Evolutionary conservation across 1,140 invertebrate species (phyloP).

Genomic region (Rhynchophorus ferrugineus): DNA sequence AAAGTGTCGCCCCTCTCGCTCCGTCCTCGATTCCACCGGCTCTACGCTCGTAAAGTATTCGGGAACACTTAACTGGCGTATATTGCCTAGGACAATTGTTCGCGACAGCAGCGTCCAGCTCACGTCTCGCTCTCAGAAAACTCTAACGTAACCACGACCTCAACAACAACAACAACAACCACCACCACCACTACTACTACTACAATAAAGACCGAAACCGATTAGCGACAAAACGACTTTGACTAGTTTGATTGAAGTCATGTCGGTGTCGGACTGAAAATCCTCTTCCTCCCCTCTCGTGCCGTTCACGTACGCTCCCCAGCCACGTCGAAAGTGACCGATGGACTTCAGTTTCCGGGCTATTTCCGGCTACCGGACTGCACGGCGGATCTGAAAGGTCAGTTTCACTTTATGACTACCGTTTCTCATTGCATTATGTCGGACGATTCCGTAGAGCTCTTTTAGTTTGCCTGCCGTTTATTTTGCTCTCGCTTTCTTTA

Average conservation of each 20-base stretch:
- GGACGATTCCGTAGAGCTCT: slow-evolving; percentile 6
- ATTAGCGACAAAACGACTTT: no score
- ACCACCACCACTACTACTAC: no score
- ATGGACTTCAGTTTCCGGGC: slow-evolving; percentile 37
- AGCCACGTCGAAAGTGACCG: no score
- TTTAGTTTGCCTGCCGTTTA: slow-evolving; percentile 7
- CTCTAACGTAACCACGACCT: slow-evolving; percentile 5
- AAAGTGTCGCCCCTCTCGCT: slow-evolving; percentile 34
- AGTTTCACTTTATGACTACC: slow-evolving; percentile 37
- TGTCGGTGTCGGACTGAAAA: no score
- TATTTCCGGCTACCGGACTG: slow-evolving; percentile 37
- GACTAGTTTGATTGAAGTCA: no score
- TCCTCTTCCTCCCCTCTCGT: no score
- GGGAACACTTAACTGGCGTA: slow-evolving; percentile 43
- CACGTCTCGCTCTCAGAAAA: slow-evolving; percentile 29
- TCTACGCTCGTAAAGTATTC: slow-evolving; percentile 40
- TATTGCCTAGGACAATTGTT: slow-evolving; percentile 39
- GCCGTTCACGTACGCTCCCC: no score
- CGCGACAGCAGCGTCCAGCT: slow-evolving; percentile 25
- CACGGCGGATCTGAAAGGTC: slow-evolving; percentile 35
- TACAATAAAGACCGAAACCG: no score
- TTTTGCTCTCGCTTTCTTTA: slow-evolving; percentile 9
- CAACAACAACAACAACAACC: no score
- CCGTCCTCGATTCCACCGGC: slow-evolving; percentile 29
- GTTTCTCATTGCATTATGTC: slow-evolving; percentile 8